phyloP scores from a whole-genome alignment of 2,113 vertebrate species.

The Calidris pygmaea region DNA sequence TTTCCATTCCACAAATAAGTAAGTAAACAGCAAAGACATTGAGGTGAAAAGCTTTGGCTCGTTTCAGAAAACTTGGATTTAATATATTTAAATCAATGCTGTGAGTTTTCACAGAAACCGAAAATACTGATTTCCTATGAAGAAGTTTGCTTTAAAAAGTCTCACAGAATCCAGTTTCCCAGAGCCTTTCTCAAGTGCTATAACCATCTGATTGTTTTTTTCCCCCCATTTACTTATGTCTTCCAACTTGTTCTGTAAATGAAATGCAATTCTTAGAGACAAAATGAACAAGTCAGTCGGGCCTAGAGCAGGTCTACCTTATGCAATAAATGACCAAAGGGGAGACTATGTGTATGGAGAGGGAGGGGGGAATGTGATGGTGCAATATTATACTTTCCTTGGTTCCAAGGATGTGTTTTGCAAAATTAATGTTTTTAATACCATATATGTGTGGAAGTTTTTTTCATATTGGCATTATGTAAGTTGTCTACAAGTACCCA shows the following conservation, averaged over 20 bases:
- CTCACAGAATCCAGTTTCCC: not conserved
- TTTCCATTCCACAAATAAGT: not conserved
- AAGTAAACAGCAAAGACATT: not conserved
- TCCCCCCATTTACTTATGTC: not conserved
- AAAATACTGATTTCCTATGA: not conserved
- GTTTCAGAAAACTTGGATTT: not conserved
- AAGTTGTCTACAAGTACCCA: not conserved
- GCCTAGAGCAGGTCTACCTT: not conserved
- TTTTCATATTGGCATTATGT: not conserved
- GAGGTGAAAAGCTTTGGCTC: not conserved
- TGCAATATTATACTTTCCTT: not conserved
- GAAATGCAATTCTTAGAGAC: not conserved
- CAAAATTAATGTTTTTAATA: not conserved
- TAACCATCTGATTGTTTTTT: not conserved
- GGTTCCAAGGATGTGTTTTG: not conserved
- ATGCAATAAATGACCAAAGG: not conserved
- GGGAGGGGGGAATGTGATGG: not conserved
- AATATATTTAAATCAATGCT: not conserved
- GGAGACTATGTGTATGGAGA: not conserved
- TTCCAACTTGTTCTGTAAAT: not conserved
- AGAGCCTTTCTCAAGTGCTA: not conserved
- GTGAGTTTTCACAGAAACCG: not conserved
- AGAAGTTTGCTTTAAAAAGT: not conserved
- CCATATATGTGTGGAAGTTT: not conserved
- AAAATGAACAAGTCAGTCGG: not conserved